Conservation (phyloP, 2,113 vertebrate species). For the Epinephelus moara region DNA sequence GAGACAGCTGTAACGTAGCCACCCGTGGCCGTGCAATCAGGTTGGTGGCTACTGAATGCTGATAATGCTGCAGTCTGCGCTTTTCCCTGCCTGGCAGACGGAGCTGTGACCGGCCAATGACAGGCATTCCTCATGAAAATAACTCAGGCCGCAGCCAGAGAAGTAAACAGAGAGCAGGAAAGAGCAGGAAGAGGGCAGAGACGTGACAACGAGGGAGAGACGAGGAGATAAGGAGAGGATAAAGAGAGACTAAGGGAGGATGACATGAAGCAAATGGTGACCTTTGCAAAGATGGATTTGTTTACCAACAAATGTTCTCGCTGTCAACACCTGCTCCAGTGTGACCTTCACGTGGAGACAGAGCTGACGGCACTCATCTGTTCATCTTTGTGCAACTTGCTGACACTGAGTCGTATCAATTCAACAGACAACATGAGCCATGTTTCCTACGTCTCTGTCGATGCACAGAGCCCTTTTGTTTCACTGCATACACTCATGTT, state of each 20-base stretch:
- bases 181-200: conserved; percentile 67
- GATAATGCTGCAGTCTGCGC: conserved; percentile 79
- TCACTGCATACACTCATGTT: conserved; percentile 66
- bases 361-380: conserved; percentile 89
- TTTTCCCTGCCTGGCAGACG: conserved; percentile 67
- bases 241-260: conserved; percentile 68
- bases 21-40: conserved; percentile 91
- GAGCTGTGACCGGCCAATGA: conserved; percentile 78
- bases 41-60: conserved; percentile 86
- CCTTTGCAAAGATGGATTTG: conserved; percentile 98
- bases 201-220: conserved; percentile 12
- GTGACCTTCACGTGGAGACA: conserved; percentile 90
- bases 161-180: conserved; percentile 40
- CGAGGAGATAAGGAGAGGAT: neutral
- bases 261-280: conserved; percentile 88
- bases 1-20: conserved; percentile 93
- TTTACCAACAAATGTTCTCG: conserved; percentile 89
- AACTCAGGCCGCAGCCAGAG: conserved; percentile 31
- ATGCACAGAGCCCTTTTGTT: conserved; percentile 46
- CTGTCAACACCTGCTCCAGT: conserved; percentile 84
- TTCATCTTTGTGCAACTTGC: conserved; percentile 79
- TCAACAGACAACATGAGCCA: conserved; percentile 18
- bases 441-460: conserved; percentile 37
- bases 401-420: conserved; percentile 62
- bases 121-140: conserved; percentile 56